Conservation (phyloP, 1,140 invertebrate genomes). For the Homarus americanus region DNA sequence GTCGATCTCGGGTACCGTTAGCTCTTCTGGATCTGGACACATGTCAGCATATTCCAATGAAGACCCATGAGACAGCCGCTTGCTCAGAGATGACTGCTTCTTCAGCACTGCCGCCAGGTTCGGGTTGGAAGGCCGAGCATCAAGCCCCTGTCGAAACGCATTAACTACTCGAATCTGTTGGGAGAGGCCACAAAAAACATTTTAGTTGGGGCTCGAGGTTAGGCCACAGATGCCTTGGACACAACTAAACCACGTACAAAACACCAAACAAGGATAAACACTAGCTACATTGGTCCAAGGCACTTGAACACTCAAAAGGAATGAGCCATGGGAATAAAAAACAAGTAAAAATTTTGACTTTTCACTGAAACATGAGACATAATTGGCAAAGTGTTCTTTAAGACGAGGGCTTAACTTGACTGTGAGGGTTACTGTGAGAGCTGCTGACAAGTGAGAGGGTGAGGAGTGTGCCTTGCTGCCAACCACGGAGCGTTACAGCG, state of each 20-base stretch:
- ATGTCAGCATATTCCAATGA: constrained; percentile 95
- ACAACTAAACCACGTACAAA: constrained; percentile 71
- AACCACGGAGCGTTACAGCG: constrained; percentile 69
- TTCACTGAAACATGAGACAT: constrained; percentile 71
- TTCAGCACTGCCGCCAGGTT: constrained; percentile 92
- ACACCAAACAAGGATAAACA: constrained; percentile 70
- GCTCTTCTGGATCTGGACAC: constrained; percentile 85
- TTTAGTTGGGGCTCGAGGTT: constrained; percentile 25
- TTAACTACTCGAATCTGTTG: constrained; percentile 98
- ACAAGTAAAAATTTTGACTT: constrained; percentile 62
- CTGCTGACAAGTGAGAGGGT: constrained; percentile 72
- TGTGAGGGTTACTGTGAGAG: constrained; percentile 72
- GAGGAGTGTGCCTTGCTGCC: constrained; percentile 73
- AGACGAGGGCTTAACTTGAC: constrained; percentile 65
- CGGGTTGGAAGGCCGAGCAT: constrained; percentile 94
- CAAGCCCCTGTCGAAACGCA: constrained; percentile 98
- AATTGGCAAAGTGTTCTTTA: constrained; percentile 65
- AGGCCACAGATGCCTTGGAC: constrained; percentile 63
- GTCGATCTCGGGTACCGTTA: constrained; percentile 92
- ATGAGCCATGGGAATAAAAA: constrained; percentile 70
- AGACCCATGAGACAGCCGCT: constrained; percentile 92
- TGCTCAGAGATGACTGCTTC: constrained; percentile 91
- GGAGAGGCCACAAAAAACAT: constrained; percentile 77
- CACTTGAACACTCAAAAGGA: constrained; percentile 66
- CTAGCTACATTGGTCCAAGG: constrained; percentile 69